These are phyloP conservation scores for Trachops cirrhosus DNA, from an alignment of 2,797 vertebrate species.

Conservation along the genomic window DNA sequence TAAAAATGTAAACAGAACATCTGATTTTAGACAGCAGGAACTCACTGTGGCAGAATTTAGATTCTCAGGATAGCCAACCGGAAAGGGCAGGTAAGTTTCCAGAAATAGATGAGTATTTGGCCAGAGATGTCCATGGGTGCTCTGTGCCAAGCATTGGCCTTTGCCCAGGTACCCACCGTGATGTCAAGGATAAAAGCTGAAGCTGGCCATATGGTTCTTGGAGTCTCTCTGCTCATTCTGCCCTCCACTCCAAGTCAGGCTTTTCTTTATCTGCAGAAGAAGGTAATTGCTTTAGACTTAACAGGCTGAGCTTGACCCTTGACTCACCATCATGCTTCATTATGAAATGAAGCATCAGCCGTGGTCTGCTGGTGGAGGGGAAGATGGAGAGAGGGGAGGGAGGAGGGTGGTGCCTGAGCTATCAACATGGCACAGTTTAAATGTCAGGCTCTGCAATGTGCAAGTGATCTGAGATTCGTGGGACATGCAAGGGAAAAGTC, in stretches of 20 bases:
- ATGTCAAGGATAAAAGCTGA: constrained; percentile 5
- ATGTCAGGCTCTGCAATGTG: constrained; percentile 52
- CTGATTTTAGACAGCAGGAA: not conserved
- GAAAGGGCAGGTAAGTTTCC: constrained; percentile 37
- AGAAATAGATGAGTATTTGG: constrained; percentile 31
- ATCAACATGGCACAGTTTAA: not conserved
- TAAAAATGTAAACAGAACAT: not conserved
- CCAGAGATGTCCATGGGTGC: not conserved
- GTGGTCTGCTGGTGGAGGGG: not conserved
- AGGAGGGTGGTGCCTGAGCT: not conserved
- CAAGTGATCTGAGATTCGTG: constrained; percentile 37
- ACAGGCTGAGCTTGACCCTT: constrained; percentile 22
- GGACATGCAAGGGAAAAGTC: constrained; percentile 28
- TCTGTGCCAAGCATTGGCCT: not conserved
- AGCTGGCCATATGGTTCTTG: constrained; percentile 18
- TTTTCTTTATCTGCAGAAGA: not conserved
- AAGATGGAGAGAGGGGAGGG: fast-evolving
- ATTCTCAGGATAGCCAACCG: not conserved
- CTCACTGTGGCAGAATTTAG: not conserved
- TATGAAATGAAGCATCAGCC: not conserved
- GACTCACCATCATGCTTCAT: not conserved
- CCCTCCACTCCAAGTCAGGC: not conserved
- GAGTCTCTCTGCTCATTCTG: not conserved
- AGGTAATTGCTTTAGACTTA: constrained; percentile 40
- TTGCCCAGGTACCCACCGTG: not conserved